Evolutionary conservation across 2,113 vertebrate genomes (phyloP), one percentile per base, ranked within the genome.

Genomic region (Bambusicola thoracicus): DNA sequence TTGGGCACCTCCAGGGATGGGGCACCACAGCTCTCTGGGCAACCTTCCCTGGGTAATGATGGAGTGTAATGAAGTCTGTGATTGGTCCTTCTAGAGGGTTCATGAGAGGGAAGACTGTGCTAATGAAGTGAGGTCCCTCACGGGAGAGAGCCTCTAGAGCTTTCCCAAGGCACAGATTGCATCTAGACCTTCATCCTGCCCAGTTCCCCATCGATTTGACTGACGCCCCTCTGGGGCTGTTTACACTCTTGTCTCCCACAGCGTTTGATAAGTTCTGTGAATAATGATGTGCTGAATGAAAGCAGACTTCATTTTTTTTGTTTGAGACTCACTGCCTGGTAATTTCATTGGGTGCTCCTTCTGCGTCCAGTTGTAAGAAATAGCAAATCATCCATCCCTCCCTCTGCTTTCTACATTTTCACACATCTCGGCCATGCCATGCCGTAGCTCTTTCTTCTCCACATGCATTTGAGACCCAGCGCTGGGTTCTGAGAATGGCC

Each of bases 401-500:
- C 32, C 9, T 82, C 27, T 21, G 68, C 46, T 51, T 65, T 27
- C 62, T 1, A 1, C 49, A 38, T 40, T 80, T 53, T 66, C 63
- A 5, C 36, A 24, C 76, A 10, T 36, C 19, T 46, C 51, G 86
- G 56, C 36, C 13, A 1, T 18, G 21, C 34, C 34, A 65, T 65
- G 22, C 6, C 1, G 1, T 30, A 32, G 4, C 25, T 41, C 30
- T 58, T 67, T 40, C 34, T 38, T 30, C 68, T 55, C 63, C 9
- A 7, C 0, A 1, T 2, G 1, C 40, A 6, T 48, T 11, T 36
- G 58, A 76, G 76, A 51, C 30, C 38, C 77, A 1, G 3, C 20
- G 20, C 30, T 24, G 13, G 30, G 40, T 41, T 44, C 24, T 2
- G 1, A 1, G 2, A 18, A 30, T 5, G 17, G 16, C 46, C 53